Base-by-base conservation (phyloP, 2,888 invertebrate genomes). In the Parnassius orleans region DNA sequence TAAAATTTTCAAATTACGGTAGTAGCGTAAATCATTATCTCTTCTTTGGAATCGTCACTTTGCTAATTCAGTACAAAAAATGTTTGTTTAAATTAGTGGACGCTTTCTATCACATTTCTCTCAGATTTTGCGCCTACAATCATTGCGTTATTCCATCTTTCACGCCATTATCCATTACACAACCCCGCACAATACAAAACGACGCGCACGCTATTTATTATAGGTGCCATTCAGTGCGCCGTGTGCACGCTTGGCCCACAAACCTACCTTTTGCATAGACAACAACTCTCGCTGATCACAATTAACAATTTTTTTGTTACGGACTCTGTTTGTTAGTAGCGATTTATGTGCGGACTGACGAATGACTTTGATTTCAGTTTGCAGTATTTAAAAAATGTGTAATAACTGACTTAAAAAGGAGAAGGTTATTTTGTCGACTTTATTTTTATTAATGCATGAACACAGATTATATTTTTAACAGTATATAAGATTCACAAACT, bases 221-320 rank as follows among this genome's bases (percentile, higher is more conserved):
- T 51, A 51, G 61, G 63, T 65, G 55, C 42, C 51, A 52, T 66
- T 69, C 69, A 60, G 59, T 66, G 67, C 66, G 66, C 33, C 63
- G 69, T 68, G 73, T 72, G 72, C 75, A 71, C 75, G 76, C 70
- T 75, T 82, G 87, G 66, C 83, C 83, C 76, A 87, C 79, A 84
- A 86, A 88, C 83, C 78, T 62, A 74, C 72, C 80, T 75, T 72
- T 69, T 70, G 70, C 73, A 66, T 63, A 52, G 15, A 48, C 9
- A 64, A 51, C 66, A 64, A 70, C 65, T 65, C 65, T 65, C 61
- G 63, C 61, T 63, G 51, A 54, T 52, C 60, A 42, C 65, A 65
- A 70, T 68, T 70, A 67, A 62, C 65, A 56, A 33, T 33, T 33
- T 33, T 33, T 33, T 33, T 7, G 33, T 33, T 33, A 33, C 33